Base-by-base conservation (phyloP, 2,113 vertebrate species). In the Oncorhynchus gorbuscha region DNA sequence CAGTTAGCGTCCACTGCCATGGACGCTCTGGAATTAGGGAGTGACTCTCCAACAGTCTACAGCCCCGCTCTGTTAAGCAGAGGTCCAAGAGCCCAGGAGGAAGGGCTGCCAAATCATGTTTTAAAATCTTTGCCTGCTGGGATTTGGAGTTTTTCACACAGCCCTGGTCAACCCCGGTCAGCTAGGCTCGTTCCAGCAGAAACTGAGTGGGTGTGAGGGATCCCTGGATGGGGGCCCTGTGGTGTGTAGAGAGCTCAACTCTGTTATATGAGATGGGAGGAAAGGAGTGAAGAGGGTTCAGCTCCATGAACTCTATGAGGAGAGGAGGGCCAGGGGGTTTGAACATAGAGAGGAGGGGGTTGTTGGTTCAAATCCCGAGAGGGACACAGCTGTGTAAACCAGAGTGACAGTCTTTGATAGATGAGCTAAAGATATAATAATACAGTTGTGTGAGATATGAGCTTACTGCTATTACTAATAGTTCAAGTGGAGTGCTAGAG, bases 61-160 rank as follows among this genome's bases (percentile, higher is more conserved):
- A 14, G 66, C 39, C 48, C 5, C 16, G 3, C 55, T 65, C 12
- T 64, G 39, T 80, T 86, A 45, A 45, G 9, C 39, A 45, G 39
- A 45, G 39, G 9, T 45, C 9, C 39, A 30, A 65, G 24, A 76
- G 77, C 59, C 76, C 86, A 61, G 28, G 39, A 45, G 39, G 39
- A 49, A 72, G 74, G 22, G 30, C 80, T 86, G 89, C 80, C 86
- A 90, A 85, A 86, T 83, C 69, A 72, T 76, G 67, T 84, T 86
- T 80, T 82, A 86, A 79, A 72, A 81, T 28, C 83, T 48, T 35
- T 72, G 84, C 80, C 89, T 35, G 81, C 72, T 80, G 90, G 89
- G 90, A 87, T 68, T 79, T 82, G 73, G 32, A 86, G 88, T 90
- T 92, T 76, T 89, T 91, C 89, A 45, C 90, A 90, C 84, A 89